Evolutionary conservation across 2,797 vertebrate genomes (phyloP), one percentile per base, ranked within the genome.

Genomic region (Falco rusticolus): DNA sequence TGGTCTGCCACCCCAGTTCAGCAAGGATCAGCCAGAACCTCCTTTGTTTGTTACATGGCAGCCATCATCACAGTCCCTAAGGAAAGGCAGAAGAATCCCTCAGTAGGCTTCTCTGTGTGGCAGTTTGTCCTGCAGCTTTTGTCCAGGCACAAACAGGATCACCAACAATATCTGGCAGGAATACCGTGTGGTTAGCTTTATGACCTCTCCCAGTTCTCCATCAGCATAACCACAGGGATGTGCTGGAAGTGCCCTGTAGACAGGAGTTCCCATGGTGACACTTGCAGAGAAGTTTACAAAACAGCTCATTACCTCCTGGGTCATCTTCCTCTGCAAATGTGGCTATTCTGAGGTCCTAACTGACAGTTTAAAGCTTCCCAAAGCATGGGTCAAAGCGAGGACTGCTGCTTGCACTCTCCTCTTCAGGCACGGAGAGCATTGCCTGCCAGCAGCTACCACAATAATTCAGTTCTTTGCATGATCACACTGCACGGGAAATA

Each of bases 91-190:
- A 94, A 78, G 65, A 95, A 93, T 81, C n/a, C 69, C 72, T 74
- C 90, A n/a, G 69, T 69, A 56, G 59, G 61, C 71, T 93, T 84
- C 89, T 94, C 85, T 87, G 70, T 0, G 0, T 13, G 37, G 50
- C 69, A 95, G 60, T 94, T 88, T 84, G 83, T 94, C 80, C 87
- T 86, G 39, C 59, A 86, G 89, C 85, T 94, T 92, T 94, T 87
- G 59, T 94, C 76, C 83, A 91, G 83, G 48, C 93, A 90, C 89
- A 90, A 56, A 63, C 61, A 90, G 69, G 39, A 74, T 89, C 83
- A 94, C 51, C 66, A 90, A 71, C 87, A 95, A 72, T 95, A 94
- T 94, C 93, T 94, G 89, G 83, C 89, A 96, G 70, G 83, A 93
- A 81, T 72, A 88, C 33, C 2, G 1, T 45, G 76, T 60, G 63